Evolutionary conservation across 2,797 vertebrate species (phyloP).

Genomic region (Sebastiscus albofasciatus): DNA sequence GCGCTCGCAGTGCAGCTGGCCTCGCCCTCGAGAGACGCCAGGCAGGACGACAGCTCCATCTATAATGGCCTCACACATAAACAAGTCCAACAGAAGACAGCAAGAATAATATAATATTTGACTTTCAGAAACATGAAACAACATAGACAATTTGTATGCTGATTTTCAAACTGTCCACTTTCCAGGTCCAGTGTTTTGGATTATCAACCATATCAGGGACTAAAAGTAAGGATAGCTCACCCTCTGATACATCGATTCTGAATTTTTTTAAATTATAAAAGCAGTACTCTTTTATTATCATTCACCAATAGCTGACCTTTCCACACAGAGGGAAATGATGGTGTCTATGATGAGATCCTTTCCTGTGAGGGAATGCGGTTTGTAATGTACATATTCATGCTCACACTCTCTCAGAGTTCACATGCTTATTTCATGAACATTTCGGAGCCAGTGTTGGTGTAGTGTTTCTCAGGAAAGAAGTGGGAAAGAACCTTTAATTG

Average conservation of each 20-base stretch:
- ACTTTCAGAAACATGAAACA: neutral
- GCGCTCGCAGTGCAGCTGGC: slow-evolving; percentile 53
- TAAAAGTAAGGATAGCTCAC: neutral
- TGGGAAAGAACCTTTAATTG: neutral
- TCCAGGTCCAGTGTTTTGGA: neutral
- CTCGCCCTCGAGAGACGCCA: slow-evolving; percentile 22
- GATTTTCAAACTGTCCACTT: neutral
- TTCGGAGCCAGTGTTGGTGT: neutral
- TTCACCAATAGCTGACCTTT: neutral
- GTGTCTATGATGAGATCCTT: neutral
- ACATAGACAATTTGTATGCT: neutral
- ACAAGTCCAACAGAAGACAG: slow-evolving; percentile 11
- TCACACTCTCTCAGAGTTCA: neutral
- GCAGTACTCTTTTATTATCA: neutral
- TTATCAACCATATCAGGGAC: neutral
- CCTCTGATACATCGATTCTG: too few species aligned
- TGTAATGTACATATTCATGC: slow-evolving; percentile 4
- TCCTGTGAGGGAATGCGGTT: neutral
- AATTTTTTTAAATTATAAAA: neutral
- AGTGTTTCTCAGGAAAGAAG: neutral
- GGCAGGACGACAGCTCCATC: slow-evolving; percentile 6
- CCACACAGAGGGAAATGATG: neutral
- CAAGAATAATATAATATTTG: neutral
- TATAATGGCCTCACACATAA: slow-evolving; percentile 28
- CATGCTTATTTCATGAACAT: neutral